Base-by-base conservation (phyloP, 2,888 invertebrate species). In the Hydropsyche betteni region DNA sequence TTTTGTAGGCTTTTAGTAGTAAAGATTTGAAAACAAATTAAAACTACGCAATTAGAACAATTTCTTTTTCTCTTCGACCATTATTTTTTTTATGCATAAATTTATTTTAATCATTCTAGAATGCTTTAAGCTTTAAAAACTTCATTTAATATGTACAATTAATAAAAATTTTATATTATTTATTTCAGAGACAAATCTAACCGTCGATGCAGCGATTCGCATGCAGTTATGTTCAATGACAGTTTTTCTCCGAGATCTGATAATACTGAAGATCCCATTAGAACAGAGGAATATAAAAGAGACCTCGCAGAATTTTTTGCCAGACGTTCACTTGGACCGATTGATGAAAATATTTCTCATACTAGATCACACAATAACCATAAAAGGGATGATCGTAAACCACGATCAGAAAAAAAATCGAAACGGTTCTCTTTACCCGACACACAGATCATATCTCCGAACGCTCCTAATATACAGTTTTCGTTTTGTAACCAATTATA, bases 401-500 rank as follows among this genome's bases (percentile, higher is more conserved):
- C 80, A 16, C 75, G 74, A 69, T 72, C 77, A 1, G 77, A 77
- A 12, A 64, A 55, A 10, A 79, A 78, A 73, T 14, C 64, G 1
- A 78, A 76, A 71, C 69, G 76, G 34, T n/a, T 55, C 14, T 79
- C 78, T 0, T 69, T 78, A 5, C 79, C 79, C 44, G 55, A 69
- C 14, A 53, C 38, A 8, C 34, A 10, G 3, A 24, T 33, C 10
- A 33, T 70, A 36, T 69, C 77, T 3, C 58, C 76, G 24, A 52
- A 68, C 1, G 81, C 84, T 0, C 87, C 87, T 3, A 86, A 85
- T 74, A 86, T 88, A 82, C 87, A 88, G 79, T 87, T 88, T 81
- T 82, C 87, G 14, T 88, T 87, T 79, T 87, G 87, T 81, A 87
- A 87, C 79, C 87, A 87, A 80, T 86, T 88, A 24, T 87, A 87